Conservation (phyloP, 37 sponge, comb jelly and placozoan genomes). For the Chondrosia reniformis region DNA sequence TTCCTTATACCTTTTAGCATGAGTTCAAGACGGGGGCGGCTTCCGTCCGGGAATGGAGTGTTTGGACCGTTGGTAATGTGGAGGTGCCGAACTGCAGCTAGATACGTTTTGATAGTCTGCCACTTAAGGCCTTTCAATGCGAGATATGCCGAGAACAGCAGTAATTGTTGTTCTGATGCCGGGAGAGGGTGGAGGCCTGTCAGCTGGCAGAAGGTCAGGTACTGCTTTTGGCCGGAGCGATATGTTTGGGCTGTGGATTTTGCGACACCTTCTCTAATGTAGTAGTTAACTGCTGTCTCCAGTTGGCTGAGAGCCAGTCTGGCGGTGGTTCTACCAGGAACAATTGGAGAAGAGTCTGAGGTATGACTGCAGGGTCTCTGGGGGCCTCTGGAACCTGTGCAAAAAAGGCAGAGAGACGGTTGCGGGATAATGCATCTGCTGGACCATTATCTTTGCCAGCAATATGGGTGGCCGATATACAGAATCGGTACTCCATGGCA, state of each 20-base stretch:
- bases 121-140: neutral
- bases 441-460: neutral
- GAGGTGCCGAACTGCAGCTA: neutral
- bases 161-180: neutral
- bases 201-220: neutral
- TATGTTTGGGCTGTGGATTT: slow-evolving; percentile 7
- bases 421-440: slow-evolving; percentile 3
- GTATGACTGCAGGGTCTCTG: neutral
- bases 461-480: neutral
- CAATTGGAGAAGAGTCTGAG: neutral
- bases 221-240: slow-evolving; percentile 1
- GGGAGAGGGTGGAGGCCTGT: neutral
- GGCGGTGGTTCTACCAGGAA: too few species aligned
- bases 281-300: neutral
- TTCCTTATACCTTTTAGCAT: slow-evolving; percentile 40
- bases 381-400: slow-evolving; percentile 11
- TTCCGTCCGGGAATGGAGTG: neutral
- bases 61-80: neutral
- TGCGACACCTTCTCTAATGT: too few species aligned
- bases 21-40: slow-evolving; percentile 28
- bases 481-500: neutral
- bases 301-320: neutral
- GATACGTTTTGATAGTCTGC: slow-evolving; percentile 9
- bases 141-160: neutral
- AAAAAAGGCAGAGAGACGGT: neutral